A percentile compares a stretch with the other conserved stretches of the same genome.
These are phyloP conservation scores for Phasia obesa DNA, from an alignment of 2,888 invertebrate genomes.

Conservation along the genomic window DNA sequence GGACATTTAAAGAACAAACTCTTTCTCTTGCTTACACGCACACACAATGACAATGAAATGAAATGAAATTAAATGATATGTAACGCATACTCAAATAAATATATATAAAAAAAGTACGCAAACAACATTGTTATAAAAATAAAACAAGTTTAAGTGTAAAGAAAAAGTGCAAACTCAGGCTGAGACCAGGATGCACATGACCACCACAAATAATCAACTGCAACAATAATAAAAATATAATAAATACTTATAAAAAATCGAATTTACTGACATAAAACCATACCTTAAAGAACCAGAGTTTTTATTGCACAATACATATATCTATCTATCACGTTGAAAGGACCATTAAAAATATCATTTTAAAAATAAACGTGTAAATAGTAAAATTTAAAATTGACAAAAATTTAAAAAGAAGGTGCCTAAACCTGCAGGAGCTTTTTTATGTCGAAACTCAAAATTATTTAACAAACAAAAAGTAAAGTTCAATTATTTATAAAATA, in stretches of 20 bases:
- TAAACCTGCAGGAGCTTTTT: conserved; percentile 72
- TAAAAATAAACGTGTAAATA: background rate
- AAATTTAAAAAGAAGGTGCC: conserved; percentile 70
- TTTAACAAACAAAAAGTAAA: conserved; percentile 17
- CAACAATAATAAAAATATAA: conserved; percentile 56
- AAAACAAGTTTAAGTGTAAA: conserved; percentile 41
- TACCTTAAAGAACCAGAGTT: conserved; percentile 29
- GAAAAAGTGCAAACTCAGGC: conserved; percentile 55
- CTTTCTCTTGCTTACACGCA: conserved; percentile 24
- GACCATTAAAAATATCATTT: conserved; percentile 26
- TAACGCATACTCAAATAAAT: conserved; percentile 53
- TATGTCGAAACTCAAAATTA: conserved; percentile 11
- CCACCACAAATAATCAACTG: conserved; percentile 24
- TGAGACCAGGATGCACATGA: conserved; percentile 54
- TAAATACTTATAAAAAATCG: conserved; percentile 39
- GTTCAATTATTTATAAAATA: conserved; percentile 47
- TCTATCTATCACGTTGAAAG: conserved; percentile 15
- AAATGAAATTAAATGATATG: conserved; percentile 69
- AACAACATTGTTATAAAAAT: conserved; percentile 28
- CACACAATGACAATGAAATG: conserved; percentile 62
- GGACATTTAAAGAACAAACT: conserved; percentile 58
- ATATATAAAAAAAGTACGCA: conserved; percentile 24
- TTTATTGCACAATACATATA: background rate
- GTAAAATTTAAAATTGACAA: conserved; percentile 1
- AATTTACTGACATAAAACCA: conserved; percentile 14